Evolutionary conservation across 2,113 vertebrate species (phyloP), one percentile per base, ranked within the genome.

Genomic region (Sturnus vulgaris): DNA sequence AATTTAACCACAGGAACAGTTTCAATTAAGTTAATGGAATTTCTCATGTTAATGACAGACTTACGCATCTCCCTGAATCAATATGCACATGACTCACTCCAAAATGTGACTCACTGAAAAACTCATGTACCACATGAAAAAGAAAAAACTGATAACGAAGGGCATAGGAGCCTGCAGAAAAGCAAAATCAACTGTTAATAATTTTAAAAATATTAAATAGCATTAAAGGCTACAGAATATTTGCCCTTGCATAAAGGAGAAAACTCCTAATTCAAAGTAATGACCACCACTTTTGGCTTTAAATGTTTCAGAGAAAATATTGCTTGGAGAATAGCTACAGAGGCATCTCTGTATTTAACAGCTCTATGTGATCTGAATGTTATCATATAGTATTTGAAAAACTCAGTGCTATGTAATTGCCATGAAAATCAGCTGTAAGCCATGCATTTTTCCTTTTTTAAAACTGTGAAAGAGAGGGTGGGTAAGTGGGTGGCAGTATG

Each of bases 401-500:
- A 44, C 37, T 68, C 42, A 20, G 44, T 66, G 42, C 70, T 91
- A 77, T 66, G 37, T 60, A 94, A 95, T 55, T 72, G 91, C 78
- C 83, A 95, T 87, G 83, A 69, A 92, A 93, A 94, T 96, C 93
- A 93, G 52, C 50, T 61, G 59, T 83, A 93, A 94, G 93, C 73
- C 87, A 63, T 76, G 25, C n/a, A 88, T 94, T 93, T 96, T 97
- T 90, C 92, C 69, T 91, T 94, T 97, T 96, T 97, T 97, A 96
- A 95, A 95, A 88, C 82, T 90, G 90, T 93, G 92, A 97, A 97
- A 96, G 64, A 93, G 95, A 95, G 90, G 92, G 93, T 86, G 70
- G 93, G 60, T 81, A 75, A 92, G 97, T 97, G 93, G 97, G 97
- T 92, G 92, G 96, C 35, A 94, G 91, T 94, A 93, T 68, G 92